These are phyloP conservation scores for Mareca strepera DNA, from an alignment of 2,797 vertebrate genomes.

Conservation along the genomic window DNA sequence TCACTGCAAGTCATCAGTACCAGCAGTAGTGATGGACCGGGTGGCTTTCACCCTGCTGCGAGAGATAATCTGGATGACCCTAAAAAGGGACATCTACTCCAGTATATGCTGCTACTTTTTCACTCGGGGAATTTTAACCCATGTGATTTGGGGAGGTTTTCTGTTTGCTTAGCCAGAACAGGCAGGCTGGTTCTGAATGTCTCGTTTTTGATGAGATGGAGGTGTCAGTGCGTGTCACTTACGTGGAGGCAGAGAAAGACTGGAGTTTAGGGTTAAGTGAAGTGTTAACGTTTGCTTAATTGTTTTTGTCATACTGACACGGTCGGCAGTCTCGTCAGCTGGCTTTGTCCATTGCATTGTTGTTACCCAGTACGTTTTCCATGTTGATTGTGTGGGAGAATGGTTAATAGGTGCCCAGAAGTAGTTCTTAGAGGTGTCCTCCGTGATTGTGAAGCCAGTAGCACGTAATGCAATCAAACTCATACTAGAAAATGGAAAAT, in stretches of 20 bases:
- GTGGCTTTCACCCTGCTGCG: background rate
- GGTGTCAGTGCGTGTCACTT: background rate
- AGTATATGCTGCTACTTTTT: background rate
- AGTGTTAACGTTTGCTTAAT: background rate
- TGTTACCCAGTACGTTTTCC: background rate
- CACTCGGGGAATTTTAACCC: background rate
- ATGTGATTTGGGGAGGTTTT: background rate
- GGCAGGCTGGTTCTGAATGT: background rate
- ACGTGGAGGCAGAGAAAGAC: background rate
- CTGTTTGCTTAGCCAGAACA: background rate
- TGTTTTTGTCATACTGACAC: background rate
- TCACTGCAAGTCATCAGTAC: fast-evolving
- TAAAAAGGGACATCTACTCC: background rate
- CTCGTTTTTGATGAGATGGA: background rate
- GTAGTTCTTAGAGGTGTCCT: background rate
- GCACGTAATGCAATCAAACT: background rate
- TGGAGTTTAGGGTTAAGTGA: background rate
- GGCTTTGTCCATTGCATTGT: background rate
- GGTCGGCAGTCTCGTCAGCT: background rate
- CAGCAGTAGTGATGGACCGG: fast-evolving
- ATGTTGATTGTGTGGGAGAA: background rate
- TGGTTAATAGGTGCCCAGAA: background rate
- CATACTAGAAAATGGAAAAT: background rate
- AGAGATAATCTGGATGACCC: background rate
- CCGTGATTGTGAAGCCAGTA: background rate